Percentiles rank a stretch among this genome's conserved stretches.
Evolutionary conservation across 1,140 invertebrate species (phyloP).

Genomic region (Vanessa atalanta): DNA sequence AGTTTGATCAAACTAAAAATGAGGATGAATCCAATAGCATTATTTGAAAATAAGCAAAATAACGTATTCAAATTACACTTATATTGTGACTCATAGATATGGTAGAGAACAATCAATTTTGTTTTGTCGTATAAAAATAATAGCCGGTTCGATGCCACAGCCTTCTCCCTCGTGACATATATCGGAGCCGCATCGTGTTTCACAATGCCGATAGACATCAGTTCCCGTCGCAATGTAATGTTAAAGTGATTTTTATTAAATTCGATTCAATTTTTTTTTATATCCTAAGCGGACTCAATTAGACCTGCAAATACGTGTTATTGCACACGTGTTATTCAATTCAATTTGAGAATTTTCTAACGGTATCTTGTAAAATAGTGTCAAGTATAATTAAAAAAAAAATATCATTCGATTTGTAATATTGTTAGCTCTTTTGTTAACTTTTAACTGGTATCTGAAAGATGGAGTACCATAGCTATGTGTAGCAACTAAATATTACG

Average conservation of each 20-base stretch:
- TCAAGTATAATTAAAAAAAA: too few relatives aligned
- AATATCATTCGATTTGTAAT: too few relatives aligned
- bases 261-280: slow-evolving; percentile 76
- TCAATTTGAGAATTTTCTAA: too few relatives aligned
- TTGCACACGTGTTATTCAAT: too few relatives aligned
- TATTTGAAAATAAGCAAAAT: not conserved
- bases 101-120: slow-evolving; percentile 64
- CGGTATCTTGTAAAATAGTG: too few relatives aligned
- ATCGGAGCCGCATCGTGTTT: slow-evolving; percentile 71
- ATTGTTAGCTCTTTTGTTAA: too few relatives aligned
- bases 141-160: slow-evolving; percentile 63
- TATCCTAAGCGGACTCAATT: slow-evolving; percentile 39
- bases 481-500: not conserved
- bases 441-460: too few relatives aligned
- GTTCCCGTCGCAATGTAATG: slow-evolving; percentile 68
- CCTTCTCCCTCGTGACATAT: slow-evolving; percentile 70
- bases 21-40: not conserved
- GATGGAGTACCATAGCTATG: too few relatives aligned
- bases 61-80: slow-evolving; percentile 54
- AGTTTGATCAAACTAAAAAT: not conserved
- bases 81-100: slow-evolving; percentile 43
- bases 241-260: slow-evolving; percentile 79
- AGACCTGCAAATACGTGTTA: not conserved
- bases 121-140: slow-evolving; percentile 75
- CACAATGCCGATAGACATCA: slow-evolving; percentile 74